A percentile compares a stretch with the other conserved stretches of the same genome.
Evolutionary conservation across 2,113 vertebrate genomes (phyloP).

Genomic region (Nothoprocta pentlandii): DNA sequence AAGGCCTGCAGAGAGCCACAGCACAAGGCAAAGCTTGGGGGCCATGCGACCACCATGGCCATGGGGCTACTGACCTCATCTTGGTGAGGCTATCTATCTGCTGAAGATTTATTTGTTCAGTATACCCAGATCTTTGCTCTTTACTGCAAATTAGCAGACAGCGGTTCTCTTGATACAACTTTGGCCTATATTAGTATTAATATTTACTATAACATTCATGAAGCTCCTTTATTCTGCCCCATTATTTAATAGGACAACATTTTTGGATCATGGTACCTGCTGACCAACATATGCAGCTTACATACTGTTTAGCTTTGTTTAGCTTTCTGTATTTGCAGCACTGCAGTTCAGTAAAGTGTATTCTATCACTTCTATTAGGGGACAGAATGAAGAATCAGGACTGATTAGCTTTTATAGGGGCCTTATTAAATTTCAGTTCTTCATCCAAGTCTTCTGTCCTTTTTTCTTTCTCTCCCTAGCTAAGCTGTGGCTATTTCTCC

Average conservation of each 20-base stretch:
- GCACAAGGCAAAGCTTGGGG: neutral
- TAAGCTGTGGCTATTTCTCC: conserved; percentile 53
- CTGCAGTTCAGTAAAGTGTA: neutral
- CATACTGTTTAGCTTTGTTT: conserved; percentile 12
- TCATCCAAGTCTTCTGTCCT: conserved; percentile 4
- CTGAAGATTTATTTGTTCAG: neutral
- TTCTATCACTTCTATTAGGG: neutral
- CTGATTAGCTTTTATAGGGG: conserved; percentile 33
- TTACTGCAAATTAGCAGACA: neutral
- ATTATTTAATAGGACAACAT: neutral
- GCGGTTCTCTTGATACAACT: neutral
- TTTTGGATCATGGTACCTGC: conserved; percentile 4
- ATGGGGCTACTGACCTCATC: neutral
- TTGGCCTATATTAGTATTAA: neutral
- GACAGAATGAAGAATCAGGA: neutral
- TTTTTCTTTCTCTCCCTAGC: conserved; percentile 41
- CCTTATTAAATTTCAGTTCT: conserved; percentile 39
- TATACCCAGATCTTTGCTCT: neutral
- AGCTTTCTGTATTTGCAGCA: conserved; percentile 2
- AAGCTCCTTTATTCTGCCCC: neutral
- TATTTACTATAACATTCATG: neutral
- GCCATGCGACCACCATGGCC: neutral
- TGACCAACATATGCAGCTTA: neutral
- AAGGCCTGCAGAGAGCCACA: neutral
- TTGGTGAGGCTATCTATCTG: fast-evolving